A percentile compares a stretch with the other conserved stretches of the same genome.
These are phyloP conservation scores for Apistogramma diplotaenia DNA, from an alignment of 2,113 vertebrate genomes.

Conservation along the genomic window DNA sequence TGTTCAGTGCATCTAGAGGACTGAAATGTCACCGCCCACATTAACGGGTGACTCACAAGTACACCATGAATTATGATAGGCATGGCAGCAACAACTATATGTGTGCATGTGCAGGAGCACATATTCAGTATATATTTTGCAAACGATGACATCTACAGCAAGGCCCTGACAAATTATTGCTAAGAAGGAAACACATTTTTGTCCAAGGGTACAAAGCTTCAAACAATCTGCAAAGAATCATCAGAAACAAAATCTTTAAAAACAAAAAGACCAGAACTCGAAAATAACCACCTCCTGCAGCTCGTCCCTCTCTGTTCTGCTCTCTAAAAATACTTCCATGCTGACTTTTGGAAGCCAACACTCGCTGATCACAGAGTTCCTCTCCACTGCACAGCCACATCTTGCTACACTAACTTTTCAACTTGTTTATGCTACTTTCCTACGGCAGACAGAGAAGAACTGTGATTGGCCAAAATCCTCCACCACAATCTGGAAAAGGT, in stretches of 20 bases:
- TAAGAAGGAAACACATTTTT: background rate
- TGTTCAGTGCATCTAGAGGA: background rate
- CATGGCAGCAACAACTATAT: slow-evolving; percentile 16
- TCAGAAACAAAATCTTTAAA: background rate
- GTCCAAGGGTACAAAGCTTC: background rate
- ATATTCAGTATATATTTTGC: background rate
- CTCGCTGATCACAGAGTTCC: background rate
- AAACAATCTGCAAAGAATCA: background rate
- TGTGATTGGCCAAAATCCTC: background rate
- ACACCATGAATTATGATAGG: slow-evolving; percentile 36
- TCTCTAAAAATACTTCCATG: background rate
- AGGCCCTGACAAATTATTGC: accelerated
- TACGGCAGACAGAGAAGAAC: no score
- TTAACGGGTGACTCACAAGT: slow-evolving; percentile 50
- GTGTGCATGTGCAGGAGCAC: background rate
- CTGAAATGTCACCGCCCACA: slow-evolving; percentile 39
- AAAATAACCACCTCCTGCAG: background rate
- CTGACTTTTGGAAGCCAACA: background rate
- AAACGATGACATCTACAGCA: background rate
- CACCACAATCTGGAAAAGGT: no score
- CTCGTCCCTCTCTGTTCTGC: background rate
- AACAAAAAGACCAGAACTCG: background rate
- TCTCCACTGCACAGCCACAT: background rate
- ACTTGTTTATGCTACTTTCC: no score
- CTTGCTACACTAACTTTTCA: background rate